These are phyloP conservation scores for Pelobates fuscus DNA, from an alignment of 2,113 vertebrate genomes.

Conservation along the genomic window DNA sequence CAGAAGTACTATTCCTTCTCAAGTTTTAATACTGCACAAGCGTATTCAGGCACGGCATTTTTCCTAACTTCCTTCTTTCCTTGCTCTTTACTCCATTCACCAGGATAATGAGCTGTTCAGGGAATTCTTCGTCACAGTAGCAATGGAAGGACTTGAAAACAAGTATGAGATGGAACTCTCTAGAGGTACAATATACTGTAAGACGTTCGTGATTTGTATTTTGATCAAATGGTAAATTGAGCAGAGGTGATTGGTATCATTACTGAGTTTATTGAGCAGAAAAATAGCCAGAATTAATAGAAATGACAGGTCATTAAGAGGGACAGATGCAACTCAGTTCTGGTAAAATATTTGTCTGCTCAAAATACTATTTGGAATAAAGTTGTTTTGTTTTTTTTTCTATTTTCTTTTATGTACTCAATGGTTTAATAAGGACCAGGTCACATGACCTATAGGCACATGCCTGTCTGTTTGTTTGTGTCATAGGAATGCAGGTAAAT, in stretches of 20 bases:
- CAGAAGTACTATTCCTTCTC: background rate
- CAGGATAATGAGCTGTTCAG: slow-evolving; percentile 74
- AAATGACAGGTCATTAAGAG: too few species aligned
- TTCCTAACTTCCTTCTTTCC: background rate
- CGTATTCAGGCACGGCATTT: background rate
- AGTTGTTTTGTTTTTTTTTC: too few species aligned
- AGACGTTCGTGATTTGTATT: background rate
- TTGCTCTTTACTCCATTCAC: background rate
- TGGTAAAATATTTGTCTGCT: too few species aligned
- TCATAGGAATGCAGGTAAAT: too few species aligned
- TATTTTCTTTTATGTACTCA: too few species aligned
- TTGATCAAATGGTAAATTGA: background rate
- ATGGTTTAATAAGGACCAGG: too few species aligned
- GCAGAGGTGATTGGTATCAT: background rate
- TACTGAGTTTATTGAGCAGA: background rate
- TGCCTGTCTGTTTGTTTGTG: too few species aligned
- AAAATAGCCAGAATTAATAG: too few species aligned
- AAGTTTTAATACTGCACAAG: too few species aligned
- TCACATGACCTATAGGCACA: too few species aligned
- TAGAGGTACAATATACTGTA: background rate
- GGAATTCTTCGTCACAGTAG: slow-evolving; percentile 84
- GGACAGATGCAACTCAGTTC: too few species aligned
- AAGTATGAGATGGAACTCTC: slow-evolving; percentile 76
- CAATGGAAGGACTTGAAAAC: slow-evolving; percentile 83
- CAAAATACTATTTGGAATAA: too few species aligned